Evolutionary conservation across 2,113 vertebrate genomes (phyloP).

Genomic region (Kryptolebias marmoratus): DNA sequence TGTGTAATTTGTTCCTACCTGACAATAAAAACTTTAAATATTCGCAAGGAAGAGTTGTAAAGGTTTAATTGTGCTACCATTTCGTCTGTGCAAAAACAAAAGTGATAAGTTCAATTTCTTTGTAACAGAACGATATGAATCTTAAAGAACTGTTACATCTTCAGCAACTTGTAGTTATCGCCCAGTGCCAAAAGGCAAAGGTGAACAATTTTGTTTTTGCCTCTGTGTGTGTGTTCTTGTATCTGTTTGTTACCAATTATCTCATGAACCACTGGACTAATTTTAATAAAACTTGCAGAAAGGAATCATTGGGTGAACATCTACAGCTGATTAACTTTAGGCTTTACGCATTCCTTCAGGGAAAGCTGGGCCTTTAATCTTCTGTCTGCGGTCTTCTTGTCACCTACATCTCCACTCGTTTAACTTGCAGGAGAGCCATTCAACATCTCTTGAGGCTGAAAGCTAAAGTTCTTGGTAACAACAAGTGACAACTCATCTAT

Average conservation of each 20-base stretch:
- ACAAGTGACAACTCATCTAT: slow-evolving; percentile 61
- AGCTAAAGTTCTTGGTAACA: slow-evolving; percentile 51
- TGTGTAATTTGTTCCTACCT: not conserved
- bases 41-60: not conserved
- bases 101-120: not conserved
- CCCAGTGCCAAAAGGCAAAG: too few species aligned
- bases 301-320: too few species aligned
- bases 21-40: not conserved
- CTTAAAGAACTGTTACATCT: not conserved
- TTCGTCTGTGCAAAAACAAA: not conserved
- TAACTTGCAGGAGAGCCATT: slow-evolving; percentile 38
- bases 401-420: slow-evolving; percentile 10
- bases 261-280: too few species aligned
- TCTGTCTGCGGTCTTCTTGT: not conserved
- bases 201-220: too few species aligned
- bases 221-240: too few species aligned
- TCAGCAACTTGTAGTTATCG: not conserved
- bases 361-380: too few species aligned
- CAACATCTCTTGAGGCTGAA: slow-evolving; percentile 31
- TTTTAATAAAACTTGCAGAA: too few species aligned
- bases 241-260: too few species aligned
- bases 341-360: too few species aligned
- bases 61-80: not conserved
- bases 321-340: too few species aligned
- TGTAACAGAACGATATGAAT: not conserved